A percentile compares a stretch with the other conserved stretches of the same genome.
phyloP scores from a whole-genome alignment of 2,113 vertebrate species.

The Muscicapa adusta region DNA sequence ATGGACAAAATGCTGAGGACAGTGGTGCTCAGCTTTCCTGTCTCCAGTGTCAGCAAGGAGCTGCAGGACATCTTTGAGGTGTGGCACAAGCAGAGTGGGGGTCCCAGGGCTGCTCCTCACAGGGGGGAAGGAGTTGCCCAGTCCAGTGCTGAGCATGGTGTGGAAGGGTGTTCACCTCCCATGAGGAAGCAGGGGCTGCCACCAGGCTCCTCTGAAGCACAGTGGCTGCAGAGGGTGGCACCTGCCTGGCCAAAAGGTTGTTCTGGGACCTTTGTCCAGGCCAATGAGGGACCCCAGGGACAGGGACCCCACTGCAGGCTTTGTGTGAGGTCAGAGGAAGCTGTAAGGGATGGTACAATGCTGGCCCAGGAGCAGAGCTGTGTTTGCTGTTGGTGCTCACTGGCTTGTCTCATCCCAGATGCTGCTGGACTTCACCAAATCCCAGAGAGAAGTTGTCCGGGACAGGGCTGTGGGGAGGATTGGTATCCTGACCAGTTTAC shows the following conservation, averaged over 20 bases:
- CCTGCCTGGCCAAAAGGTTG: background rate
- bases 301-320: background rate
- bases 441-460: background rate
- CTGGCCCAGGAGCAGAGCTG: background rate
- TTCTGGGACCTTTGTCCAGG: background rate
- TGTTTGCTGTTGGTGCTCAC: background rate
- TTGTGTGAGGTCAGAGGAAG: background rate
- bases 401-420: fast-evolving
- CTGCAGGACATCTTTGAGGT: background rate
- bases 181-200: background rate
- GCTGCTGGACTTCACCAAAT: background rate
- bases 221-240: background rate
- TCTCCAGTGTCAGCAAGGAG: background rate
- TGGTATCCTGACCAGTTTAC: background rate
- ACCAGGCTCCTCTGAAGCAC: background rate
- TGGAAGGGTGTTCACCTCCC: background rate
- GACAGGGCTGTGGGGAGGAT: background rate
- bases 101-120: background rate
- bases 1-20: background rate
- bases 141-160: background rate
- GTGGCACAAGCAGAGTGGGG: background rate
- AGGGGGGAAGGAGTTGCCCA: background rate
- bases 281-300: background rate
- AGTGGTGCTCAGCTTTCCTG: background rate
- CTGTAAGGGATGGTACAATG: background rate